These are phyloP conservation scores for Isaurus tuberculatus DNA, from an alignment of 92 coral and sea anemone species.

Conservation along the genomic window DNA sequence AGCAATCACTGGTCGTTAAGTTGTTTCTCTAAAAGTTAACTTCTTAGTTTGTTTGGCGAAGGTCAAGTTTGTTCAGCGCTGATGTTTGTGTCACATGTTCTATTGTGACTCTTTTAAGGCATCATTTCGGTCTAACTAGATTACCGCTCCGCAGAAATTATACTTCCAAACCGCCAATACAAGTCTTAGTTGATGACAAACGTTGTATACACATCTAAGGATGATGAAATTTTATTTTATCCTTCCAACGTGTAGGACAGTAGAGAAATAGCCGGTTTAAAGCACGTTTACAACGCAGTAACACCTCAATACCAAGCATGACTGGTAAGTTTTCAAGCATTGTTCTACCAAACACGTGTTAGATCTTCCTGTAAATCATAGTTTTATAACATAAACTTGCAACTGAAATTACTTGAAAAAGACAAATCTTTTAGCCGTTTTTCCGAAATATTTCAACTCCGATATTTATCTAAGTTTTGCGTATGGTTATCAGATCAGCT, in stretches of 20 bases:
- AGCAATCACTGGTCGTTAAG: conserved; percentile 52
- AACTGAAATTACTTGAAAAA: background rate
- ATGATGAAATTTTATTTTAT: conserved; percentile 17
- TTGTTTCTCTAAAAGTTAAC: conserved; percentile 50
- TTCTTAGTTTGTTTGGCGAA: conserved; percentile 53
- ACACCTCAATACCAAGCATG: background rate
- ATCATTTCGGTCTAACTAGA: conserved; percentile 43
- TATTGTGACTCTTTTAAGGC: conserved; percentile 34
- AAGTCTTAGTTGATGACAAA: conserved; percentile 13
- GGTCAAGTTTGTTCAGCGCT: conserved; percentile 50
- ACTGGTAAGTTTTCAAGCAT: conserved; percentile 31
- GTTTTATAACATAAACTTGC: background rate
- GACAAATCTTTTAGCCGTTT: background rate
- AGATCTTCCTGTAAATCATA: background rate
- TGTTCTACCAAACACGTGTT: conserved; percentile 45
- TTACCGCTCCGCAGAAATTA: conserved; percentile 52
- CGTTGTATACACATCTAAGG: conserved; percentile 32
- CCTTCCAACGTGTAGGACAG: conserved; percentile 12
- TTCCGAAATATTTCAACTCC: background rate
- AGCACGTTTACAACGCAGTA: background rate
- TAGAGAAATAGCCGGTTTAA: background rate
- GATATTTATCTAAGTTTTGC: background rate
- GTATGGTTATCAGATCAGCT: background rate
- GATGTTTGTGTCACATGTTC: conserved; percentile 52
- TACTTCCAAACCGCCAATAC: conserved; percentile 43